Evolutionary conservation across 2,797 vertebrate genomes (phyloP), one percentile per base, ranked within the genome.

Genomic region (Malurus leucopterus): DNA sequence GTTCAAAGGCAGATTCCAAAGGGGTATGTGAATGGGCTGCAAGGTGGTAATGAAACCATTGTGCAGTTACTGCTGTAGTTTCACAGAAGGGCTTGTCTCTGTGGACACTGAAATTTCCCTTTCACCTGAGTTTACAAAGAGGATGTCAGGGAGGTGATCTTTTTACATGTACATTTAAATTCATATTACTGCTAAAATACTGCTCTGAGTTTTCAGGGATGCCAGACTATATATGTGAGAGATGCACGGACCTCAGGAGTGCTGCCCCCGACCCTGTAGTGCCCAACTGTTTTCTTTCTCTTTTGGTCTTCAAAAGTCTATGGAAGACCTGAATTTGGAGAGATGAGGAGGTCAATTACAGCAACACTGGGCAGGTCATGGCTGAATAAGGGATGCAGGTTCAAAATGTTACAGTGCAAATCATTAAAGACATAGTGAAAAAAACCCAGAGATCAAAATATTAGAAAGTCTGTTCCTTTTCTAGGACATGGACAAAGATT

Each of bases 1-100:
- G 19, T 34, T 50, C 13, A 30, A 44, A 68, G 43, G 34, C 22
- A 5, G 7, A 16, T 63, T 84, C n/a, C 18, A 73, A 54, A 47
- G 38, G 27, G 24, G 16, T 13, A 1, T 1, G 1, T 38, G 68
- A 46, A 34, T 1, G 1, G 40, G 20, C 14, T 47, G 46, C 36
- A 34, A 2, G 6, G 43, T 0, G 0, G 13, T 30, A 29, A 44
- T 12, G 9, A 62, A 89, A 73, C 5, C 29, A 51, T 61, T 82
- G 29, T 58, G 29, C 54, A 55, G 24, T 27, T 59, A 41, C 50
- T 1, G 0, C 53, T 44, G 1, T 8, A 8, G 10, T 53, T 64
- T 85, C n/a, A 40, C 19, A 49, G 62, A 55, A 77, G 6, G 0
- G 1, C 38, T 63, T 51, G 8, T 21, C 26, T 61, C 57, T 85